Evolutionary conservation across 2,888 invertebrate genomes (phyloP).

Genomic region (Drosophila subsilvestris): DNA sequence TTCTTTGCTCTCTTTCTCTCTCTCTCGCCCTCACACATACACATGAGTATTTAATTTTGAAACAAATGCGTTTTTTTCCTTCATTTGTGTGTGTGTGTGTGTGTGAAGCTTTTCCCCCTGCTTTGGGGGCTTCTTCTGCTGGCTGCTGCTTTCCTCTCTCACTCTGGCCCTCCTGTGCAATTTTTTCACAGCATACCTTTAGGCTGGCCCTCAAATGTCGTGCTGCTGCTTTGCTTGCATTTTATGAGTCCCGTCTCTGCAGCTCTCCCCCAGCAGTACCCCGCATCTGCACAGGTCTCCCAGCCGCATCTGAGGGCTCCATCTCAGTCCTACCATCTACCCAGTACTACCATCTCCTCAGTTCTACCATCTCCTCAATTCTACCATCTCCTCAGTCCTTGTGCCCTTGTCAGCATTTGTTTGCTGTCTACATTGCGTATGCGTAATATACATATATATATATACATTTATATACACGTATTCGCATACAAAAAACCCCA

Average conservation of each 20-base stretch:
- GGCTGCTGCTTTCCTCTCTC: neutral
- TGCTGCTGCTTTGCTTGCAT: slow-evolving; percentile 56
- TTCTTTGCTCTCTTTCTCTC: slow-evolving; percentile 18
- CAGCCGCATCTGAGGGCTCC: neutral
- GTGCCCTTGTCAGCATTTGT: slow-evolving; percentile 24
- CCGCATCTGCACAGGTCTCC: neutral
- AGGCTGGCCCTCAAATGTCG: slow-evolving; percentile 58
- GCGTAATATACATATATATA: slow-evolving; percentile 52
- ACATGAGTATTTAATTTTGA: slow-evolving; percentile 72
- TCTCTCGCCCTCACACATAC: slow-evolving; percentile 3
- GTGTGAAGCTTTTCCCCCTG: slow-evolving; percentile 5
- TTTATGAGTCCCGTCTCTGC: slow-evolving; percentile 42
- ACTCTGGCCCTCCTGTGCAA: slow-evolving; percentile 45
- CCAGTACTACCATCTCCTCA: too few relatives aligned
- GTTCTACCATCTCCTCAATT: too few relatives aligned
- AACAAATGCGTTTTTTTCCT: slow-evolving; percentile 63
- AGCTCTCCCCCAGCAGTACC: slow-evolving; percentile 11
- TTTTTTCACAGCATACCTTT: slow-evolving; percentile 74
- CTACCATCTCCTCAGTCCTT: slow-evolving; percentile 7
- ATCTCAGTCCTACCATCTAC: slow-evolving; percentile 2
- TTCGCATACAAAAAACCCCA: neutral
- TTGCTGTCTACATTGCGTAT: slow-evolving; percentile 58
- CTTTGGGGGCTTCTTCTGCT: slow-evolving; percentile 20
- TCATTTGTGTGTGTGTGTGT: slow-evolving; percentile 8
- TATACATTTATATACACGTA: neutral